Base-by-base conservation (phyloP, 2,797 vertebrate species). In the Cossypha niveicapilla region DNA sequence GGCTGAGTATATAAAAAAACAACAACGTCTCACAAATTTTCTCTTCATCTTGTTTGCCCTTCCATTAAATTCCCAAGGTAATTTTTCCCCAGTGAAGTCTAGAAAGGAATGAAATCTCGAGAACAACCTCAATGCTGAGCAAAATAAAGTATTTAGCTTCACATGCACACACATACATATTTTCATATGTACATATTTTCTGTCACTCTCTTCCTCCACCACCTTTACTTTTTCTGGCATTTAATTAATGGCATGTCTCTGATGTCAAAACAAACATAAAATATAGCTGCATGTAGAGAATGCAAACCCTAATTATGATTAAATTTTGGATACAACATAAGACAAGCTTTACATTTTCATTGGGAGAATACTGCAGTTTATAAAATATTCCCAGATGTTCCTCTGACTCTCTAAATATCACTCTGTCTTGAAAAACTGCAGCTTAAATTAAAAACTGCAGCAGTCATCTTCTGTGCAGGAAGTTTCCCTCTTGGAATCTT, bases 361-460 rank as follows among this genome's bases (percentile, higher is more conserved):
- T 96, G 95, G 96, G 93, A 95, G 89, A 96, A 86, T 95, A 96
- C 78, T 96, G 48, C 51, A 84, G 89, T 94, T 97, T 96, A 96
- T 92, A 97, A 97, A 97, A 97, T 94, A 93, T 96, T 97, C 96
- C 97, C 97, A 98, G 97, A 97, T 98, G 97, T 97, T 93, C 48
- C 79, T 79, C 93, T 71, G 94, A 92, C 62, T 91, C 86, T 95
- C 88, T 92, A 91, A 97, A 86, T 95, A 93, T 92, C 92, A 92
- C 94, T 94, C 95, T 74, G 63, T 72, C 86, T 81, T 84, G 57
- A 94, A 94, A 96, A 94, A 56, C 30, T 95, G 87, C 93, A 94
- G 51, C 70, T 93, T 95, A 97, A 97, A 96, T 95, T 93, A 91
- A 79, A 97, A 97, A 97, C 92, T 96, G 86, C 81, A 96, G 81